Conservation (phyloP, 1,140 invertebrate species). For the Scaptodrosophila lebanonensis region DNA sequence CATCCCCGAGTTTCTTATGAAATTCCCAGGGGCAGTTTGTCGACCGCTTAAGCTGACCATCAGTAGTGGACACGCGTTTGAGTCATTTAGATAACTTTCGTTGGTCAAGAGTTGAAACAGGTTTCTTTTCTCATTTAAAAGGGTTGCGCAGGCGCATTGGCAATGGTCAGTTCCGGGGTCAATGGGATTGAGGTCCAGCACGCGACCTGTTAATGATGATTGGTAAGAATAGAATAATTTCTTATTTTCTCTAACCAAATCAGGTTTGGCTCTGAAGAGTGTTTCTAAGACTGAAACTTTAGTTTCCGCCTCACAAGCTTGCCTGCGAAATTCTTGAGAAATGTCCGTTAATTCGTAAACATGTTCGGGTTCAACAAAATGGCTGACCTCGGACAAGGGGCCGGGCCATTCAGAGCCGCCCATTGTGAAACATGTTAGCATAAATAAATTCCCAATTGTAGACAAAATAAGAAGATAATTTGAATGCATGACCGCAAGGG, state of each 20-base stretch:
- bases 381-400: constrained; percentile 50
- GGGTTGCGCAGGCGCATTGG: no score
- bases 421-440: constrained; percentile 19
- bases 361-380: constrained; percentile 54
- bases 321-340: constrained; percentile 42
- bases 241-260: not conserved
- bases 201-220: constrained; percentile 33
- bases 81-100: constrained; percentile 32
- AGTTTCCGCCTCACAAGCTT: not conserved
- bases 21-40: constrained; percentile 20
- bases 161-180: constrained; percentile 38
- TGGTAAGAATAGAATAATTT: not conserved
- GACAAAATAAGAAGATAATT: constrained; percentile 58
- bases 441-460: constrained; percentile 12
- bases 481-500: constrained; percentile 66
- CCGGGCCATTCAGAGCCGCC: constrained; percentile 18
- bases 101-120: constrained; percentile 40
- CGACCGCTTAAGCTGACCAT: constrained; percentile 41
- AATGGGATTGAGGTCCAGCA: constrained; percentile 24
- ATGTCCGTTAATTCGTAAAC: constrained; percentile 69
- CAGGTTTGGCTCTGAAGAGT: not conserved
- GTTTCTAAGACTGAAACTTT: not conserved
- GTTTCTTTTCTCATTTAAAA: constrained; percentile 1
- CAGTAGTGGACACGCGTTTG: constrained; percentile 43
- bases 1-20: not conserved